A percentile compares a stretch with the other conserved stretches of the same genome.
These are phyloP conservation scores for Luffia ferchaultella DNA, from an alignment of 2,888 invertebrate genomes.

Conservation along the genomic window DNA sequence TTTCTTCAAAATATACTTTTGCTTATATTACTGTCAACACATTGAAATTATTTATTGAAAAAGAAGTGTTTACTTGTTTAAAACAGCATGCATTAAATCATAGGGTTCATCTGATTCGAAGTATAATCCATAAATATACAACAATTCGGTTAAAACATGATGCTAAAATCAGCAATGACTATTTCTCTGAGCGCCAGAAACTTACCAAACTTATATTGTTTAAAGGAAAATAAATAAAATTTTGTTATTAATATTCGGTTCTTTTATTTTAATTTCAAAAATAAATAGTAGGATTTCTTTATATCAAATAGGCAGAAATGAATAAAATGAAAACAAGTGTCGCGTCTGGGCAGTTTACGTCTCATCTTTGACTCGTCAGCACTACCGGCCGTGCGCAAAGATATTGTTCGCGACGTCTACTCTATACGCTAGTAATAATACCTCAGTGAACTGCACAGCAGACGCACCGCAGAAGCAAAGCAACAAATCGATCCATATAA, in stretches of 20 bases:
- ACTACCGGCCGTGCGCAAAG: not conserved
- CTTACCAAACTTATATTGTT: slow-evolving; percentile 11
- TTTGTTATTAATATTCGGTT: not conserved
- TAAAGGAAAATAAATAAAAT: not conserved
- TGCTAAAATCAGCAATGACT: slow-evolving; percentile 6
- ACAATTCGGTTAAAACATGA: slow-evolving; percentile 12
- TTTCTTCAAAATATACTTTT: not conserved
- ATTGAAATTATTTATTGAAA: not conserved
- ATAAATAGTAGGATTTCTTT: too few relatives aligned
- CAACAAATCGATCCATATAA: too few relatives aligned
- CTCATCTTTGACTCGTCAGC: not conserved
- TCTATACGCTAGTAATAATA: too few relatives aligned
- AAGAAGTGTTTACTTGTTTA: slow-evolving; percentile 1
- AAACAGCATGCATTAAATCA: slow-evolving; percentile 8
- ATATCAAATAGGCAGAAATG: not conserved
- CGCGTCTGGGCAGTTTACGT: not conserved
- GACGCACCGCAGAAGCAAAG: too few relatives aligned
- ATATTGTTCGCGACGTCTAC: not conserved
- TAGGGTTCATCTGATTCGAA: slow-evolving; percentile 11
- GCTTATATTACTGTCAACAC: slow-evolving; percentile 1
- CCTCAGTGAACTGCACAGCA: too few relatives aligned
- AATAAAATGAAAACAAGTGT: not conserved
- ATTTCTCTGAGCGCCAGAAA: slow-evolving; percentile 8
- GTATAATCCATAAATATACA: slow-evolving; percentile 14
- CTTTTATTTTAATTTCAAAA: not conserved